Conservation (phyloP, 2,888 invertebrate species). For the Microplitis deprimator region DNA sequence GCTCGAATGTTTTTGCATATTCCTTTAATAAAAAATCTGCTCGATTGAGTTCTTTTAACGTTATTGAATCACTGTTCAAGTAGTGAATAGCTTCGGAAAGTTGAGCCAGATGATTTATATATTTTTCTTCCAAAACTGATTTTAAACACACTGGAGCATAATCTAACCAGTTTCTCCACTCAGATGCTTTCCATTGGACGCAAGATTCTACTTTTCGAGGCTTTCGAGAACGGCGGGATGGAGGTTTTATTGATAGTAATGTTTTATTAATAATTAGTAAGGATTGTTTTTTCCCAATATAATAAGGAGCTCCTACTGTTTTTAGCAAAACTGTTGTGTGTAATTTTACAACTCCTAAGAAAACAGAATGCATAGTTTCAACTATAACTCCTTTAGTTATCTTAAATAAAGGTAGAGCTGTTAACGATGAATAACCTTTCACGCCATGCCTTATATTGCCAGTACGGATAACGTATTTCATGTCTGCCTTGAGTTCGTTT, state of each 20-base stretch:
- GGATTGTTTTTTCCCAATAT: not conserved
- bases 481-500: not conserved
- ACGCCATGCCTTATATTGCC: not conserved
- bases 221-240: not conserved
- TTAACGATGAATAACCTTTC: not conserved
- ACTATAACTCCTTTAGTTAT: constrained; percentile 17
- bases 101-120: too few species aligned
- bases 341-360: too few species aligned
- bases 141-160: constrained; percentile 22
- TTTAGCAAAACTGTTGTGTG: not conserved
- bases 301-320: too few species aligned
- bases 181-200: not conserved
- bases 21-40: constrained; percentile 16
- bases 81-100: too few species aligned
- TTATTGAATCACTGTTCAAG: too few species aligned
- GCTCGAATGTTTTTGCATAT: constrained; percentile 28
- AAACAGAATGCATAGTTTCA: constrained; percentile 30
- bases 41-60: constrained; percentile 5
- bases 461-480: not conserved
- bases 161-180: constrained; percentile 5
- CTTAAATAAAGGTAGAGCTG: constrained; percentile 23
- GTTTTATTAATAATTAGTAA: not conserved
- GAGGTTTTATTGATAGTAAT: not conserved
- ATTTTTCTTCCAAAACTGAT: too few species aligned
- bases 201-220: not conserved